Evolutionary conservation across 2,888 invertebrate species (phyloP).

Genomic region (Leistus spinibarbis): DNA sequence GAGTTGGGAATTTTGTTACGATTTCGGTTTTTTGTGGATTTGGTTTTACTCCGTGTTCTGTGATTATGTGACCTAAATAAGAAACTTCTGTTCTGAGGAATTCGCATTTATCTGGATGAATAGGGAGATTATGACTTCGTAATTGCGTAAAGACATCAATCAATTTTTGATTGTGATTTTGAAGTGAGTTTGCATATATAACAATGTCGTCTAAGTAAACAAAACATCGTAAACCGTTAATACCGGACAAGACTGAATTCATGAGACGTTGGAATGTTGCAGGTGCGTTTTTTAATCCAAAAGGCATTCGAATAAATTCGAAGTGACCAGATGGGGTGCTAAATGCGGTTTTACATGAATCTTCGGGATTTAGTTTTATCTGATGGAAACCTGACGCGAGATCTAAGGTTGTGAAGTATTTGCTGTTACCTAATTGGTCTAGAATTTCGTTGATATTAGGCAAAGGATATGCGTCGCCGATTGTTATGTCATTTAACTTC

Average conservation of each 20-base stretch:
- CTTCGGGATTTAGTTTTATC: slow-evolving; percentile 40
- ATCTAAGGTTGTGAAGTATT: too few relatives aligned
- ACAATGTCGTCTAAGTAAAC: slow-evolving; percentile 52
- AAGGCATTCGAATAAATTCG: slow-evolving; percentile 42
- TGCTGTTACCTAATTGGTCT: slow-evolving; percentile 42
- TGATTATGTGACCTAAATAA: too few relatives aligned
- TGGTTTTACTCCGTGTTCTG: too few relatives aligned
- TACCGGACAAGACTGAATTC: slow-evolving; percentile 48
- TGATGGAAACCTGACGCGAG: slow-evolving; percentile 45
- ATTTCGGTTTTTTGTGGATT: too few relatives aligned
- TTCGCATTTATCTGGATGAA: slow-evolving; percentile 41
- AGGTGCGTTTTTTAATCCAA: slow-evolving; percentile 43
- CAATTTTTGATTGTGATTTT: slow-evolving; percentile 42
- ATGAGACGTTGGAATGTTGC: slow-evolving; percentile 42
- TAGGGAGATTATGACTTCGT: slow-evolving; percentile 25
- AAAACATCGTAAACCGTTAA: slow-evolving; percentile 49
- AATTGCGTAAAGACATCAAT: slow-evolving; percentile 34
- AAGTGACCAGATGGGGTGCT: slow-evolving; percentile 41
- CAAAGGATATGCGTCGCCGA: too few relatives aligned
- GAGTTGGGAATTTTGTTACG: slow-evolving; percentile 45
- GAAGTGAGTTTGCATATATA: slow-evolving; percentile 45
- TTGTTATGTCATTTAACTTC: slow-evolving; percentile 49
- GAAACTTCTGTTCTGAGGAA: too few relatives aligned
- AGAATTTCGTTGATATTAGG: slow-evolving; percentile 45
- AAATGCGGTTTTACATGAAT: slow-evolving; percentile 44